A percentile compares a stretch with the other conserved stretches of the same genome.
Conservation (phyloP, 2,113 vertebrate species). For the Thalassarche chlororhynchos region DNA sequence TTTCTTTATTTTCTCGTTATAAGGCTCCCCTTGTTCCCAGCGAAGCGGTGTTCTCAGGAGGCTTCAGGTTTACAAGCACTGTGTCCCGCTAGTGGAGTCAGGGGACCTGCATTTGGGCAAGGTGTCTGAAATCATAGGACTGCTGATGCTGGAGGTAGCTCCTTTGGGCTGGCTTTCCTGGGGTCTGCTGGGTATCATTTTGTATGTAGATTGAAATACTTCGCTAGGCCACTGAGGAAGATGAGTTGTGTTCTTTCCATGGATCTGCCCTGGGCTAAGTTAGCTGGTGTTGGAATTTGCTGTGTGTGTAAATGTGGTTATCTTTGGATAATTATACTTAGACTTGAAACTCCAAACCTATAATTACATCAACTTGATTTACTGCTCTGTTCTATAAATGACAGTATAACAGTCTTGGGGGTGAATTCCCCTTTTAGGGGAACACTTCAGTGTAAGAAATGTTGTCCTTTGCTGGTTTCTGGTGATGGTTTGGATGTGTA, state of each 20-base stretch:
- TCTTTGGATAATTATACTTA: neutral
- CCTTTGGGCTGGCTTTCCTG: neutral
- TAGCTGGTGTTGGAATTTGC: neutral
- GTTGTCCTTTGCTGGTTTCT: neutral
- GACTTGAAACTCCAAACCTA: neutral
- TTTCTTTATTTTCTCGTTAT: neutral
- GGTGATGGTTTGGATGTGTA: fast-evolving
- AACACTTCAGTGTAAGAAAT: neutral
- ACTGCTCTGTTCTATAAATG: neutral
- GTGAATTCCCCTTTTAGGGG: neutral
- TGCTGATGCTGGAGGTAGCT: slow-evolving; percentile 94
- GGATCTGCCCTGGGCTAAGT: neutral
- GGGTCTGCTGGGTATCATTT: neutral
- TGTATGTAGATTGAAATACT: neutral
- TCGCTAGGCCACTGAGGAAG: neutral
- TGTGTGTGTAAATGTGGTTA: neutral
- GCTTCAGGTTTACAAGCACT: slow-evolving; percentile 86
- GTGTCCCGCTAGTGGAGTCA: slow-evolving; percentile 89
- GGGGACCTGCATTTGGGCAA: slow-evolving; percentile 87
- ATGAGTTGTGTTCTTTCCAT: neutral
- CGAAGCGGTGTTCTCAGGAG: slow-evolving; percentile 81
- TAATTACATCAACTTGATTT: neutral
- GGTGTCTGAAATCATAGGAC: slow-evolving; percentile 88
- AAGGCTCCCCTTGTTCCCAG: slow-evolving; percentile 86
- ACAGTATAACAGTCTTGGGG: neutral